phyloP scores from a whole-genome alignment of 2,888 invertebrate species.

The Cephus pygmeus region DNA sequence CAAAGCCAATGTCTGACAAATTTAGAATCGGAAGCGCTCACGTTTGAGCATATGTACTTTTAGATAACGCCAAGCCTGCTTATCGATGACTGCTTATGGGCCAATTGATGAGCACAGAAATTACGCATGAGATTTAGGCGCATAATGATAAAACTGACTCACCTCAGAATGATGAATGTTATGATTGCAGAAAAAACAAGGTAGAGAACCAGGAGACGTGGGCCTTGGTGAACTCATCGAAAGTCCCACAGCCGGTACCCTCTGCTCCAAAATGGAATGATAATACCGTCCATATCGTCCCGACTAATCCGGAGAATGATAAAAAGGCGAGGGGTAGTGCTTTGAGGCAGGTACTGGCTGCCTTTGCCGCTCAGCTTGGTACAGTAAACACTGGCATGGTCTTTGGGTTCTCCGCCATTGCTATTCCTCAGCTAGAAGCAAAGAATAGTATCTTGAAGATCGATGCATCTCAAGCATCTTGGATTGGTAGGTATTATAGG shows the following conservation, averaged over 20 bases:
- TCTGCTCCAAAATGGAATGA: constrained; percentile 26
- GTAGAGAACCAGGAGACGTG: constrained; percentile 30
- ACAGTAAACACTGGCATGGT: constrained; percentile 79
- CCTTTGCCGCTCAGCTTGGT: constrained; percentile 75
- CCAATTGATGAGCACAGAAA: too few relatives aligned
- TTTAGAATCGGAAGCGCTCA: too few relatives aligned
- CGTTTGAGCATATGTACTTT: too few relatives aligned
- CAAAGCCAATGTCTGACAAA: too few relatives aligned
- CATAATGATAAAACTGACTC: too few relatives aligned
- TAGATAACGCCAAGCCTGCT: too few relatives aligned
- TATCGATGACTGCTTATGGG: too few relatives aligned
- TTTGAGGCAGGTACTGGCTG: constrained; percentile 70
- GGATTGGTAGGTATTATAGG: constrained; percentile 71
- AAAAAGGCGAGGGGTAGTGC: constrained; percentile 49
- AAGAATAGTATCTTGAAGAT: constrained; percentile 69
- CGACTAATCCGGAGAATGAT: constrained; percentile 21
- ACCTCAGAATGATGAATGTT: not conserved
- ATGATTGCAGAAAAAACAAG: constrained; percentile 2
- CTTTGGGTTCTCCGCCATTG: constrained; percentile 77
- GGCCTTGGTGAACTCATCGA: constrained; percentile 43
- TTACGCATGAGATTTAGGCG: too few relatives aligned
- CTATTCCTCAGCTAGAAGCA: constrained; percentile 71
- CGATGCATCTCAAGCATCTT: constrained; percentile 70
- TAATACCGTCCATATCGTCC: constrained; percentile 37
- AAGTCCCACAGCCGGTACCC: constrained; percentile 33